Base-by-base conservation (phyloP, 1,140 invertebrate genomes). In the Argopecten irradians region DNA sequence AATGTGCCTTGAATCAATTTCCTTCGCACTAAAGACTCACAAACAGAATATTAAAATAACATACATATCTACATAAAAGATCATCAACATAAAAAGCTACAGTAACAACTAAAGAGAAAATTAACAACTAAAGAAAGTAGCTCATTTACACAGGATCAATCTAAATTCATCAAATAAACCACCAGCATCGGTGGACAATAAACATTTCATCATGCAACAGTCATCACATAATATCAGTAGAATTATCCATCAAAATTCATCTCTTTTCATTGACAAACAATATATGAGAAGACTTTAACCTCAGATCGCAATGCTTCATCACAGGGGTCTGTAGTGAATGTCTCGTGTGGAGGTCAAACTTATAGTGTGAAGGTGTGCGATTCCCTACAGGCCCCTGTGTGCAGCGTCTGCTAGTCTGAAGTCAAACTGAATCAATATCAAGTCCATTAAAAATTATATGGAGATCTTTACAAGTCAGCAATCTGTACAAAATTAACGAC, bases 201-300 rank as follows among this genome's bases (percentile, higher is more conserved):
- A 46, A 71, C 36, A 39, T 39, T 5, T 71, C 55, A 71, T 22
- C 43, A 55, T 55, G 43, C 43, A 55, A 19, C 55, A 71, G 55
- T 71, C 55, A 71, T 71, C 43, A 71, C 55, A 71, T 71, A 71
- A 71, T 71, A 71, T 71, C 55, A 71, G 22, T 71, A 71, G 55
- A 71, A 71, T 71, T 71, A 71, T 1, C 22, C n/a, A 71, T 71
- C 55, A 71, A n/a, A 71, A n/a, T 71, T 16, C n/a, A 28, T 71
- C 5, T 71, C n/a, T 71, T 71, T 71, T 28, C 22, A 8, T 46
- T 71, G n/a, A 5, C 22, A 71, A 71, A 71, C n/a, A 71, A 71
- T 46, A 71, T 71, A 22, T n/a, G n/a, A n/a, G n/a, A n/a, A n/a
- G 22, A 71, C n/a, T 71, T 71, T 16, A 71, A 71, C 55, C 55